A percentile compares a stretch with the other conserved stretches of the same genome.
These are phyloP conservation scores for Chondrilla cf. caribensis DNA, from an alignment of 37 sponge, comb jelly and placozoan species.

Conservation along the genomic window DNA sequence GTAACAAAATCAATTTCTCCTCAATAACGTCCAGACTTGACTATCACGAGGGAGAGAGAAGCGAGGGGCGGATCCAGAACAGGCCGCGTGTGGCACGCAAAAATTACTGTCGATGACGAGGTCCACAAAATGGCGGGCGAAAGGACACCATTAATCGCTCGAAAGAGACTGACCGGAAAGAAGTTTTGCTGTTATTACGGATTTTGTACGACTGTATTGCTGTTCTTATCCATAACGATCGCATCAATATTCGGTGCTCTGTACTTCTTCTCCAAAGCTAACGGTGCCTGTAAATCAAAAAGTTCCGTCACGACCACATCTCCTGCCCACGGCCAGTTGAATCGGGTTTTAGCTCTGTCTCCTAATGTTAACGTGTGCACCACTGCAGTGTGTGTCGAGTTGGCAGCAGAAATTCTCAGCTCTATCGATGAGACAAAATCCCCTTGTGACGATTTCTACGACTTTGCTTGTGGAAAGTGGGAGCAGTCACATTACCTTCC, in stretches of 20 bases:
- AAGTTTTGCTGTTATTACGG: not conserved
- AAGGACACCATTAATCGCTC: not conserved
- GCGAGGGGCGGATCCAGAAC: no score
- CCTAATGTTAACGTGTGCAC: conserved; percentile 22
- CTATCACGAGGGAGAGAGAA: no score
- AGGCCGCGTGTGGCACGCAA: no score
- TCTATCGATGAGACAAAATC: conserved; percentile 49
- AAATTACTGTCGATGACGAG: no score
- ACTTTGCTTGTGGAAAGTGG: conserved; percentile 81
- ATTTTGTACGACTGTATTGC: not conserved
- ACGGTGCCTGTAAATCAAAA: no score
- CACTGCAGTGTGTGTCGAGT: conserved; percentile 45
- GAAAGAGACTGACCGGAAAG: not conserved
- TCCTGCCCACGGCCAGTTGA: not conserved
- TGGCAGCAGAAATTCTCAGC: conserved; percentile 38
- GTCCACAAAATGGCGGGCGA: not conserved
- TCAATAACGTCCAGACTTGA: no score
- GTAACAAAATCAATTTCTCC: no score
- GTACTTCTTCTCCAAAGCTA: not conserved
- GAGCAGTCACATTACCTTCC: conserved; percentile 45
- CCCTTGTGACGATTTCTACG: conserved; percentile 81
- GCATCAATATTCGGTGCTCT: not conserved
- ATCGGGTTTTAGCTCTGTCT: no score
- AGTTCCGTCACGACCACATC: no score
- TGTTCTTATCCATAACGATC: not conserved